Evolutionary conservation across 2,113 vertebrate species (phyloP).

Genomic region (Neogobius melanostomus): DNA sequence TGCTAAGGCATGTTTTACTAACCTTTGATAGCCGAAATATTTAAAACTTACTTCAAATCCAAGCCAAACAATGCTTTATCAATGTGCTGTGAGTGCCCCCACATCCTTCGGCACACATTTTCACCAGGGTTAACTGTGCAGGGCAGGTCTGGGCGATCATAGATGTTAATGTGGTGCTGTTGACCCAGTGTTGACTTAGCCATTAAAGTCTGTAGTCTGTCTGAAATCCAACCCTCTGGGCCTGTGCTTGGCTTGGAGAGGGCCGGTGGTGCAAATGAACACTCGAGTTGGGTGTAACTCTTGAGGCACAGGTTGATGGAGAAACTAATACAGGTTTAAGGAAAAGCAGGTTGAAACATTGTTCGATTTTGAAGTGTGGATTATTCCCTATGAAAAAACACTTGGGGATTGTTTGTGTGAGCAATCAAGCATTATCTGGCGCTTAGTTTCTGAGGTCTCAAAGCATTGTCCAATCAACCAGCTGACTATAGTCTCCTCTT

Average conservation of each 20-base stretch:
- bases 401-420: too few relatives aligned
- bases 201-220: slow-evolving; percentile 63
- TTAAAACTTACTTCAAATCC: slow-evolving; percentile 24
- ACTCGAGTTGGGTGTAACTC: slow-evolving; percentile 43
- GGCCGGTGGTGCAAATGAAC: slow-evolving; percentile 41
- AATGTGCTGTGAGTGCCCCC: slow-evolving; percentile 19
- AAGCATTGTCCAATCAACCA: too few relatives aligned
- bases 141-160: slow-evolving; percentile 24
- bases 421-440: too few relatives aligned
- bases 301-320: slow-evolving; percentile 23
- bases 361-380: neutral
- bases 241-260: slow-evolving; percentile 62
- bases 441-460: too few relatives aligned
- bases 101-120: slow-evolving; percentile 24
- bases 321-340: slow-evolving; percentile 26
- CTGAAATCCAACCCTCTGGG: slow-evolving; percentile 60
- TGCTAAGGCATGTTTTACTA: slow-evolving; percentile 10
- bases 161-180: slow-evolving; percentile 49
- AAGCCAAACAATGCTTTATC: slow-evolving; percentile 36
- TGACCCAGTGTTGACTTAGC: slow-evolving; percentile 70
- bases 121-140: slow-evolving; percentile 29
- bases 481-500: too few relatives aligned
- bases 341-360: slow-evolving; percentile 12
- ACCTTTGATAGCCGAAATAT: slow-evolving; percentile 20
- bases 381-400: too few relatives aligned